phyloP scores from a whole-genome alignment of 2,113 vertebrate genomes.

The Stigmatopora nigra region DNA sequence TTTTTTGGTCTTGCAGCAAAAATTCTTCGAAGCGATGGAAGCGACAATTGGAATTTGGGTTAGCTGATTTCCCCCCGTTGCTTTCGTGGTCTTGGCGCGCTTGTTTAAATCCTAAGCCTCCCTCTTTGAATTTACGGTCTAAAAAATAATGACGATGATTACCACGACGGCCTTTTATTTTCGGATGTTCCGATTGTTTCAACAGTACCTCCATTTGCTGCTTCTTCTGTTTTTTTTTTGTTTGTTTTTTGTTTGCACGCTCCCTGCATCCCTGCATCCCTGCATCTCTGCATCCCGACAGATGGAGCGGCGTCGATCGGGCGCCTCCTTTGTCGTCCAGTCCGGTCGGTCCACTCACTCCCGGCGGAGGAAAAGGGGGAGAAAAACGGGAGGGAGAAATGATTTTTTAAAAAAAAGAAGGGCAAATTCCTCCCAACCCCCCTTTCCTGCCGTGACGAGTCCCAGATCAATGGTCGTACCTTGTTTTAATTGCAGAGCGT shows the following conservation, averaged over 20 bases:
- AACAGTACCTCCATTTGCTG: slow-evolving; percentile 28
- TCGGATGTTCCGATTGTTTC: too few relatives aligned
- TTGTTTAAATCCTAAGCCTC: slow-evolving; percentile 20
- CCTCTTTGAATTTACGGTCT: neutral
- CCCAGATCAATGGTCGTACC: slow-evolving; percentile 60
- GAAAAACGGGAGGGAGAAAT: too few relatives aligned
- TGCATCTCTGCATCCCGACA: too few relatives aligned
- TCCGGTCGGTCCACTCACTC: too few relatives aligned
- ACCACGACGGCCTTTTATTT: slow-evolving; percentile 3
- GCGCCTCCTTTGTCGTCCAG: slow-evolving; percentile 77
- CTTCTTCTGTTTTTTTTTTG: neutral
- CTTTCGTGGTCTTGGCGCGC: slow-evolving; percentile 2
- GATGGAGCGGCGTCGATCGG: slow-evolving; percentile 64
- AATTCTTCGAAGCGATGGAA: neutral
- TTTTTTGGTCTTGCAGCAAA: neutral
- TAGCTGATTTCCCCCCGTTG: neutral
- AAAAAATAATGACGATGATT: slow-evolving; percentile 34
- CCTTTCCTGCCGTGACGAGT: neutral
- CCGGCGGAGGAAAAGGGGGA: too few relatives aligned
- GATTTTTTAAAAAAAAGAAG: neutral
- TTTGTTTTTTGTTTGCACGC: slow-evolving; percentile 52
- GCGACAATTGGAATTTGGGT: neutral
- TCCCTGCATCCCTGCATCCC: too few relatives aligned
- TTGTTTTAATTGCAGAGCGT: slow-evolving; percentile 60
- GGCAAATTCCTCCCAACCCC: too few relatives aligned